These are phyloP conservation scores for Hanleya hanleyi DNA, from an alignment of 2,888 invertebrate species.

Conservation along the genomic window DNA sequence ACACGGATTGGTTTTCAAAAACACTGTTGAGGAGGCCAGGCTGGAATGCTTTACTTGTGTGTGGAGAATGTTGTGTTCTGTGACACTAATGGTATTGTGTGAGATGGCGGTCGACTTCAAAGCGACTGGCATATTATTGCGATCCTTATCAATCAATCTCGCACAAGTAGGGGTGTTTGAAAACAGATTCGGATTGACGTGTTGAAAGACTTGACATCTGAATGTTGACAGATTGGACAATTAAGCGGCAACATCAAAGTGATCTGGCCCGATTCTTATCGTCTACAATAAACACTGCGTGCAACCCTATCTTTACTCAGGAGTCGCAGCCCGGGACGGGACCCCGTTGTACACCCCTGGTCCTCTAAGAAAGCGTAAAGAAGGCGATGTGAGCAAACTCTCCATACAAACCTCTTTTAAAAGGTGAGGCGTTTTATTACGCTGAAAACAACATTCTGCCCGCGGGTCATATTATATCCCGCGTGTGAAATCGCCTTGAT, in stretches of 20 bases:
- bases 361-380: not conserved
- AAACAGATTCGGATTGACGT: conserved; percentile 66
- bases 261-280: conserved; percentile 55
- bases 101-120: conserved; percentile 45
- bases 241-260: conserved; percentile 63
- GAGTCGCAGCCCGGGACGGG: not conserved
- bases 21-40: not conserved
- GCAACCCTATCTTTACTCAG: conserved; percentile 34
- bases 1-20: conserved; percentile 1
- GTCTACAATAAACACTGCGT: conserved; percentile 48
- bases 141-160: conserved; percentile 64
- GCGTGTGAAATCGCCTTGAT: not conserved
- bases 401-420: not conserved
- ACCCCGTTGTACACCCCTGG: not conserved
- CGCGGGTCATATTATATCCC: not conserved
- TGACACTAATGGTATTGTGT: conserved; percentile 36
- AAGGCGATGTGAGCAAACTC: not conserved
- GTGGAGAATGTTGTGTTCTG: not conserved
- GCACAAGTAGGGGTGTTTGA: conserved; percentile 62
- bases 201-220: conserved; percentile 63
- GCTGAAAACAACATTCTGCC: not conserved
- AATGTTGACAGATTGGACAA: conserved; percentile 66
- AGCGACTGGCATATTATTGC: conserved; percentile 42
- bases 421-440: not conserved
- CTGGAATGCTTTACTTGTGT: not conserved